These are phyloP conservation scores for Asarcornis scutulata DNA, from an alignment of 2,113 vertebrate genomes.

Conservation along the genomic window DNA sequence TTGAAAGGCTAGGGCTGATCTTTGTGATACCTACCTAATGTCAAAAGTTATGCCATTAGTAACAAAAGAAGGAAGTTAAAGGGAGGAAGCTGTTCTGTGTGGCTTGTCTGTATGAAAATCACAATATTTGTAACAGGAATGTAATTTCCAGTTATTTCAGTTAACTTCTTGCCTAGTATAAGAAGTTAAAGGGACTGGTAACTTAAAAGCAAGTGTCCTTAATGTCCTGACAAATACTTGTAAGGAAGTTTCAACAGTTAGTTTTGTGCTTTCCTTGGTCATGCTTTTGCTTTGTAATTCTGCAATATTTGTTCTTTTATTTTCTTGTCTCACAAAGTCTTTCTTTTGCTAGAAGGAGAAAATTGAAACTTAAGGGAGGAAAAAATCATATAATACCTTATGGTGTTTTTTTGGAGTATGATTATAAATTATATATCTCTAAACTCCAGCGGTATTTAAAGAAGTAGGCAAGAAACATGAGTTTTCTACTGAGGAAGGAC, in stretches of 20 bases:
- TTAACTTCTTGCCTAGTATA: not conserved
- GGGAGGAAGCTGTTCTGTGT: not conserved
- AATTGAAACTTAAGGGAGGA: not conserved
- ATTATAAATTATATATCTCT: not conserved
- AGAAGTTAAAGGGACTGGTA: not conserved
- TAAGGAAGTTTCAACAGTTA: not conserved
- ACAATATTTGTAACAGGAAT: not conserved
- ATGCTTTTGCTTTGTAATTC: not conserved
- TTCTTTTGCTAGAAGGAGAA: not conserved
- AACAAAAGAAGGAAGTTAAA: constrained; percentile 56
- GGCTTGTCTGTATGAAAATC: not conserved
- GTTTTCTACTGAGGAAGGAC: not conserved
- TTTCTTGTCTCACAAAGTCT: not conserved
- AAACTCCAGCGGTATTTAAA: not conserved
- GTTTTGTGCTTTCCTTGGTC: not conserved
- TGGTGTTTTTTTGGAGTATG: not conserved
- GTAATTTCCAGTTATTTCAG: not conserved
- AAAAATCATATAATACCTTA: not conserved
- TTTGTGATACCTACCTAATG: not conserved
- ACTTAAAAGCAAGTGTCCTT: not conserved
- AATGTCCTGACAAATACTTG: not conserved
- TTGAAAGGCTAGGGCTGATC: not conserved
- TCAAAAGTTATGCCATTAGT: constrained; percentile 10
- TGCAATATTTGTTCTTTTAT: not conserved
- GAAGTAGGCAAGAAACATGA: not conserved